These are phyloP conservation scores for Dicyrtoma fusca DNA, from an alignment of 2,888 invertebrate species.

Conservation along the genomic window DNA sequence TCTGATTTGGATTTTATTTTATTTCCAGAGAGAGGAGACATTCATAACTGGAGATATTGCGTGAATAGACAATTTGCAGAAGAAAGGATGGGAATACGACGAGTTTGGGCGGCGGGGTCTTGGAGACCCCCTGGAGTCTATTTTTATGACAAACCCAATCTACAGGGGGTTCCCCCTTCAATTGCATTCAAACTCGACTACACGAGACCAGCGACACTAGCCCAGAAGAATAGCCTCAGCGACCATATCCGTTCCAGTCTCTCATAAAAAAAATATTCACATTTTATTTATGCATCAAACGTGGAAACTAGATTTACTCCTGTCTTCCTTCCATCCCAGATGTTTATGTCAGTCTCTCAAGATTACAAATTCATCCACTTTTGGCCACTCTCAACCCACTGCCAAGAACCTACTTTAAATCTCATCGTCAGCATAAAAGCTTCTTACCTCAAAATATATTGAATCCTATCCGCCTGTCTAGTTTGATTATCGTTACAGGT, in stretches of 20 bases:
- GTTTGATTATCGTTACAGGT: too few relatives aligned
- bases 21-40: conserved; percentile 25
- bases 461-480: too few relatives aligned
- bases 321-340: background rate
- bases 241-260: conserved; percentile 41
- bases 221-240: conserved; percentile 42
- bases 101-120: conserved; percentile 38
- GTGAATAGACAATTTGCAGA: conserved; percentile 39
- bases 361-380: background rate
- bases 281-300: conserved; percentile 35
- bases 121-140: conserved; percentile 55
- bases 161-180: conserved; percentile 53
- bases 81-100: conserved; percentile 35
- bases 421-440: too few relatives aligned
- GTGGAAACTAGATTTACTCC: background rate
- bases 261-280: conserved; percentile 42
- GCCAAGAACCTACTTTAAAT: too few relatives aligned
- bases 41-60: conserved; percentile 35
- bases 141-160: conserved; percentile 57
- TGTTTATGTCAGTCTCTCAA: background rate
- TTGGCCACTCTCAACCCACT: background rate
- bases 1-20: conserved; percentile 35
- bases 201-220: conserved; percentile 35
- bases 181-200: conserved; percentile 39
- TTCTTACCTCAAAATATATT: too few relatives aligned